Evolutionary conservation across 2,797 vertebrate species (phyloP).

Genomic region (Galaxias olidus): DNA sequence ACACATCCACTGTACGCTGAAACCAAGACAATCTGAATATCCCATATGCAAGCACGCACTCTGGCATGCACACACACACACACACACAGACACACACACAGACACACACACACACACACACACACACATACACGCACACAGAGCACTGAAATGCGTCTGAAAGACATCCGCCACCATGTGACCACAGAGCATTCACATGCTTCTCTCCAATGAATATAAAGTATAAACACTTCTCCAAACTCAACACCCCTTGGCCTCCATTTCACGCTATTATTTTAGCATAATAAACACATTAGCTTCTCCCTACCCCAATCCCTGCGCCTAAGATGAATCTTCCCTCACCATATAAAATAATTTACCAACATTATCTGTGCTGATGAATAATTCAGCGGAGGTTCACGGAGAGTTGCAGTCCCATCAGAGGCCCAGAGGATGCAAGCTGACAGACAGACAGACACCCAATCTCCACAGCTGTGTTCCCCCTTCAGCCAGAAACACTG

Average conservation of each 20-base stretch:
- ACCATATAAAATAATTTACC: slow-evolving; percentile 80
- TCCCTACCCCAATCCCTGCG: slow-evolving; percentile 69
- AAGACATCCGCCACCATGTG: slow-evolving; percentile 67
- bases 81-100: neutral
- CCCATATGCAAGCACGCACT: slow-evolving; percentile 8
- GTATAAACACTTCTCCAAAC: slow-evolving; percentile 74
- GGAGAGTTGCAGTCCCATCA: slow-evolving; percentile 61
- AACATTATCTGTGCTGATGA: slow-evolving; percentile 75
- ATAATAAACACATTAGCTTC: slow-evolving; percentile 82
- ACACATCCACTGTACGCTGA: slow-evolving; percentile 19
- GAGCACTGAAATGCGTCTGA: slow-evolving; percentile 40
- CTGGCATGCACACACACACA: neutral
- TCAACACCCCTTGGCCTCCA: slow-evolving; percentile 71
- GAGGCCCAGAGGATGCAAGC: slow-evolving; percentile 56
- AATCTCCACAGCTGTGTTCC: slow-evolving; percentile 40
- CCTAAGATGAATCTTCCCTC: slow-evolving; percentile 76
- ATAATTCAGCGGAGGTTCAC: slow-evolving; percentile 75
- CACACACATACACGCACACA: neutral
- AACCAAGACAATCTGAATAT: slow-evolving; percentile 29
- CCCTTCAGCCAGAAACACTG: slow-evolving; percentile 37
- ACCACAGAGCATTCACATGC: slow-evolving; percentile 66
- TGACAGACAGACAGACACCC: slow-evolving; percentile 43
- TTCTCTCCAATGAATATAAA: slow-evolving; percentile 78
- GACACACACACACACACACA: too few relatives aligned
- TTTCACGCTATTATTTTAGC: slow-evolving; percentile 78